phyloP scores from a whole-genome alignment of 2,113 vertebrate genomes.

The Cyprinus carpio region DNA sequence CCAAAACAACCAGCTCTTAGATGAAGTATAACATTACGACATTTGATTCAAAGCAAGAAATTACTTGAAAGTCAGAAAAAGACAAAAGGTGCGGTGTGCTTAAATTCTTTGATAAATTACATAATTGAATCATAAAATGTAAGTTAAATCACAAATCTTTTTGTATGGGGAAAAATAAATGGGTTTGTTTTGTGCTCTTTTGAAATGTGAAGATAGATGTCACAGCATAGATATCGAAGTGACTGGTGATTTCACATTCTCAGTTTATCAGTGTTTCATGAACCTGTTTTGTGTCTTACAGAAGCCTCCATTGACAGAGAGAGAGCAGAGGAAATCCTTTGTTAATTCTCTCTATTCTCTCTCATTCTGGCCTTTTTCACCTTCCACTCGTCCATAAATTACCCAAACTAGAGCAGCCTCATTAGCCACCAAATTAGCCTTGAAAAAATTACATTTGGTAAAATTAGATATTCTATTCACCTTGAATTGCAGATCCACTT shows the following conservation, averaged over 20 bases:
- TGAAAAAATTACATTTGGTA: constrained; percentile 59
- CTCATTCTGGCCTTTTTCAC: constrained; percentile 40
- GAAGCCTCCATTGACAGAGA: constrained; percentile 1
- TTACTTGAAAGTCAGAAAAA: neutral
- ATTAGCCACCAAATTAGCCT: constrained; percentile 64
- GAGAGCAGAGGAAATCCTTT: neutral
- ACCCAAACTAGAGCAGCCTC: constrained; percentile 57
- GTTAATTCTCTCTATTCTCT: neutral
- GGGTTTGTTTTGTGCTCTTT: neutral
- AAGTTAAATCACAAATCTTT: constrained; percentile 4
- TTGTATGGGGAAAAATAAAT: neutral
- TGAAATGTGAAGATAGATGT: neutral
- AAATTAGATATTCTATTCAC: constrained; percentile 61
- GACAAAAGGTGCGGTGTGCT: neutral
- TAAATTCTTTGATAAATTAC: neutral
- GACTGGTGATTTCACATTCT: neutral
- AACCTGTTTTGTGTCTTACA: constrained; percentile 25
- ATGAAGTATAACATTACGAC: neutral
- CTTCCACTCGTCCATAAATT: constrained; percentile 54
- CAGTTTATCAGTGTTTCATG: neutral
- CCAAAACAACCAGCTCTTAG: neutral
- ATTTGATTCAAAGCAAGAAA: neutral
- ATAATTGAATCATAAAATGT: neutral
- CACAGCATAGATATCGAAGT: neutral
- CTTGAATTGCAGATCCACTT: constrained; percentile 54